Evolutionary conservation across 2,113 vertebrate genomes (phyloP), one percentile per base, ranked within the genome.

Genomic region (Cairina moschata): DNA sequence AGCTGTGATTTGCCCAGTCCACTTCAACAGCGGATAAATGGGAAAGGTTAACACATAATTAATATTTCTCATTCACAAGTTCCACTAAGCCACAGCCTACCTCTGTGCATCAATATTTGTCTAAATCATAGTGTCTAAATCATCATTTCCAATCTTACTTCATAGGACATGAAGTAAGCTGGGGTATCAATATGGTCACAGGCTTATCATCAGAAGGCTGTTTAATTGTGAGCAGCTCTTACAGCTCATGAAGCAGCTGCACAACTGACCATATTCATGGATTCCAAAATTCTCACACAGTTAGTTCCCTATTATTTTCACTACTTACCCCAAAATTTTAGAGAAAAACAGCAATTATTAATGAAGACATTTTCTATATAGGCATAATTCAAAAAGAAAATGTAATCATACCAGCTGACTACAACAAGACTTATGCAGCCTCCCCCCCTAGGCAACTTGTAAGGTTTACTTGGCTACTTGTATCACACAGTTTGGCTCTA

Each of bases 401-500:
- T 32, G 7, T 36, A 58, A 72, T 29, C 15, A 21, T 50, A 13
- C 34, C 28, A 60, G 40, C 17, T 31, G 22, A 28, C 31, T 77
- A 72, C 31, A 56, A 54, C 25, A 21, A 32, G 26, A 66, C 16
- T 55, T 38, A 36, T 1, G 32, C 31, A 63, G 0, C 0, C 11
- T 48, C 46, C 71, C 71, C 60, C 50, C 2, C 6, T 11, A 42
- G 50, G 50, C 50, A 69, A 23, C 26, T 18, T n/a, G 31, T 36
- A 58, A 32, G 54, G n/a, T 6, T 60, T 73, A 52, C 50, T 73
- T n/a, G 34, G 55, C 31, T 62, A 40, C 22, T 73, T 26, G 5
- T 3, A 60, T 12, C 0, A 0, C 32, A 9, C 17, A 25, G 25
- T 26, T 75, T 83, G 34, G 32, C 48, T 79, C 32, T 1, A 0